phyloP scores from a whole-genome alignment of 2,797 vertebrate genomes.

The Scyliorhinus canicula region DNA sequence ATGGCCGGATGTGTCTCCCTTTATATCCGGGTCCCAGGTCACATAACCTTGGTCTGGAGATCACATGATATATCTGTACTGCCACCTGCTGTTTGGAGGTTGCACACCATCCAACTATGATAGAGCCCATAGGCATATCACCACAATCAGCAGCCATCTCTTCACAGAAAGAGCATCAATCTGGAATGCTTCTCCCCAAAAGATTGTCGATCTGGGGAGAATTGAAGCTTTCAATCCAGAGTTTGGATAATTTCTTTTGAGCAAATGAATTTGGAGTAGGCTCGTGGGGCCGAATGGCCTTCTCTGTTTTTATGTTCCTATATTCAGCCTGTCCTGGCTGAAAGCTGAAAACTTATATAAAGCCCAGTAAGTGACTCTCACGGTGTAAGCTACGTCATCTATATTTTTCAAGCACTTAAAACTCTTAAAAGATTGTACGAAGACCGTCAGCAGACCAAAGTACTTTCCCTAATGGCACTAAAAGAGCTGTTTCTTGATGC shows the following conservation, averaged over 20 bases:
- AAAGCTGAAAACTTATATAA: background rate
- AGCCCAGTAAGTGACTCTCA: background rate
- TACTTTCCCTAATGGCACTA: background rate
- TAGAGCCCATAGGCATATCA: too few relatives aligned
- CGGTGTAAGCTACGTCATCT: background rate
- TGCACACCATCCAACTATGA: too few relatives aligned
- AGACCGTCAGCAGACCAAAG: background rate
- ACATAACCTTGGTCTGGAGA: too few relatives aligned
- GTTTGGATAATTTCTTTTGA: background rate
- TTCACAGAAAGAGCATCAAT: background rate
- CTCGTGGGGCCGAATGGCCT: background rate
- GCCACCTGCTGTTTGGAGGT: too few relatives aligned
- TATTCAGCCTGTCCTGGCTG: background rate
- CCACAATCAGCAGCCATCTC: too few relatives aligned
- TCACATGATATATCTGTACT: too few relatives aligned
- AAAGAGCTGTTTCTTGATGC: background rate
- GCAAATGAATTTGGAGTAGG: background rate
- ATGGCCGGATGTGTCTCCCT: too few relatives aligned
- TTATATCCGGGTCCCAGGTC: too few relatives aligned
- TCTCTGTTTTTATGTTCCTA: background rate
- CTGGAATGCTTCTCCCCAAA: background rate
- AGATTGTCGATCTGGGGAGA: background rate
- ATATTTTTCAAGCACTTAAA: constrained; percentile 34
- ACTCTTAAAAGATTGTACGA: background rate
- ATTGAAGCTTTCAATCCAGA: background rate